These are phyloP conservation scores for Melierax canorus DNA, from an alignment of 2,113 vertebrate genomes.

Conservation along the genomic window DNA sequence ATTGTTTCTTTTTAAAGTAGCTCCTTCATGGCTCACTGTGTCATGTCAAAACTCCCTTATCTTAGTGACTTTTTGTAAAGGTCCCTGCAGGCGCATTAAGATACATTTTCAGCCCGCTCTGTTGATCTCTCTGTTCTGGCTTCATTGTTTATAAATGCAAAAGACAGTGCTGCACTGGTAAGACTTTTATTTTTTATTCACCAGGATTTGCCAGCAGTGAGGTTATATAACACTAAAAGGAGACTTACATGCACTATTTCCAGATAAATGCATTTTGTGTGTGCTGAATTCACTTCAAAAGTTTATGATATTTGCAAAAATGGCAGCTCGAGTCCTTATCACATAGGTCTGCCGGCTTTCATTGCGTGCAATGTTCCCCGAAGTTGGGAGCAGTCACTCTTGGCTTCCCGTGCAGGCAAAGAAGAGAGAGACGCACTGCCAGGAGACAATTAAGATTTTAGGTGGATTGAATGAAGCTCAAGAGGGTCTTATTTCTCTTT, in stretches of 20 bases:
- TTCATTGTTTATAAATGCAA: constrained; percentile 67
- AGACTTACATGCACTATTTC: neutral
- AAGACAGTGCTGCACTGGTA: constrained; percentile 30
- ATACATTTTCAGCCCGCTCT: constrained; percentile 68
- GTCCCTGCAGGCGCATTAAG: constrained; percentile 59
- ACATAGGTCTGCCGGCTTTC: neutral
- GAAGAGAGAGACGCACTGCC: neutral
- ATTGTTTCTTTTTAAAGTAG: constrained; percentile 68
- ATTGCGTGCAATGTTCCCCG: neutral
- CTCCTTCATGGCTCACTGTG: constrained; percentile 62
- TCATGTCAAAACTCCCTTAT: constrained; percentile 65
- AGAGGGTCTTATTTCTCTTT: neutral
- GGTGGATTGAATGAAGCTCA: neutral
- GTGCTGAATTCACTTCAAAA: constrained; percentile 27
- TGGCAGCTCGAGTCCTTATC: neutral
- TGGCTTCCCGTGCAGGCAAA: neutral
- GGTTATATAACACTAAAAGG: constrained; percentile 1
- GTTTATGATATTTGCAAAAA: constrained; percentile 34
- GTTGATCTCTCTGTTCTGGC: constrained; percentile 65
- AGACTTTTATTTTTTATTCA: constrained; percentile 51
- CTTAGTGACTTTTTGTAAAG: constrained; percentile 63
- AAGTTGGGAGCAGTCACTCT: neutral
- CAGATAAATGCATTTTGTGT: constrained; percentile 13
- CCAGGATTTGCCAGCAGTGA: neutral
- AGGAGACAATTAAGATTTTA: neutral